Base-by-base conservation (phyloP, 2,888 invertebrate genomes). In the Tipula lateralis region DNA sequence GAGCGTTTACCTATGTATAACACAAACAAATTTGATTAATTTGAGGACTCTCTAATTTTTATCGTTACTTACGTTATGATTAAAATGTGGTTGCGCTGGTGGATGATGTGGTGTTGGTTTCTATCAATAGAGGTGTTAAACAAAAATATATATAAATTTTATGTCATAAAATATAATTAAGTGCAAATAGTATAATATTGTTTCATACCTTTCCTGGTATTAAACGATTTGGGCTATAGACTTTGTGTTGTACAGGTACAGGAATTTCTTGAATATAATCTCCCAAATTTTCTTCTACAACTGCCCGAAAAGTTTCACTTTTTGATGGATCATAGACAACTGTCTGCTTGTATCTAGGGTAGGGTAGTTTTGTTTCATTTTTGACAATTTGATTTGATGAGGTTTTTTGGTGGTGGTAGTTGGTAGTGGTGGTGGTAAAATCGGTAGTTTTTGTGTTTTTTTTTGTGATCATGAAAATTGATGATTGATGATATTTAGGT, bases 281-380 rank as follows among this genome's bases (percentile, higher is more conserved):
- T 86, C 93, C 94, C 86, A 89, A 89, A 87, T 93, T 93, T 87
- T 94, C 93, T 91, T 96, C 96, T 91, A 96, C 95, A 86, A 97
- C 93, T 88, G 95, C 96, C 92, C 94, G 95, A 93, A 93, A 96
- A 85, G 96, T 96, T 91, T 96, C 96, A 89, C 96, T 96, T 92
- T 95, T 94, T 89, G 95, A 94, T 87, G 96, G 96, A 92, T 97
- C 96, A 92, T 94, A 97, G 89, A 92, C 93, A 89, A 94, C 91
- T 87, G 94, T 93, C 90, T 94, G 94, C 92, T 93, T 94, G 90
- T 91, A 91, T 88, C 92, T 92, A 87, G 83, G 85, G 81, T 83
- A n/a, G 29, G 82, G 82, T 82, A 82, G 80, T 84, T 85, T 81
- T 85, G 84, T 85, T 85, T 85, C 34, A 30, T 82, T 82, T 82